A percentile compares a stretch with the other conserved stretches of the same genome.
These are phyloP conservation scores for Chloropsis hardwickii DNA, from an alignment of 2,113 vertebrate species.

Conservation along the genomic window DNA sequence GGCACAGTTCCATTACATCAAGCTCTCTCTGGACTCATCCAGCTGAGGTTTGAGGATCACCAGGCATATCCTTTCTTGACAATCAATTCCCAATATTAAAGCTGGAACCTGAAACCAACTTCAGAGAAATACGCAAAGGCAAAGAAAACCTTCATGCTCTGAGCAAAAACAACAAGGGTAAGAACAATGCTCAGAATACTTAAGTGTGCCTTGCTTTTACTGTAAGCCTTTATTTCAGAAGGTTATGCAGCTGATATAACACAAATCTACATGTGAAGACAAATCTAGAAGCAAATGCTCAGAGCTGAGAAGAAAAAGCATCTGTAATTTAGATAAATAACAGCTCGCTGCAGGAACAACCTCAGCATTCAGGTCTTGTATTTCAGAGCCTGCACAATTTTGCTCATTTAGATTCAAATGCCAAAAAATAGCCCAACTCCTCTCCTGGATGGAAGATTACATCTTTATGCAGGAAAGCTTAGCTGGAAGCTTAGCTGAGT, in stretches of 20 bases:
- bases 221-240: neutral
- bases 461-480: neutral
- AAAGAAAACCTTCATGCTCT: neutral
- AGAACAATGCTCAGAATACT: neutral
- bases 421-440: neutral
- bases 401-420: neutral
- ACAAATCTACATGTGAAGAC: neutral
- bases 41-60: neutral
- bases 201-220: neutral
- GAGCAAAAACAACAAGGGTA: neutral
- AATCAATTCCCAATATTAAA: neutral
- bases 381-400: neutral
- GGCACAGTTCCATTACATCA: neutral
- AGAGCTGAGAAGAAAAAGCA: neutral
- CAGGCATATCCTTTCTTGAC: neutral
- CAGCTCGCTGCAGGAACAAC: neutral
- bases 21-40: neutral
- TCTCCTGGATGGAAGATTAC: neutral
- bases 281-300: neutral
- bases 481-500: neutral
- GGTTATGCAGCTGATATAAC: neutral
- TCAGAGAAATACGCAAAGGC: neutral
- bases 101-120: neutral
- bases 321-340: neutral
- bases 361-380: neutral